phyloP scores from a whole-genome alignment of 64 coral and sea anemone genomes.

The Montipora efflorescens region DNA sequence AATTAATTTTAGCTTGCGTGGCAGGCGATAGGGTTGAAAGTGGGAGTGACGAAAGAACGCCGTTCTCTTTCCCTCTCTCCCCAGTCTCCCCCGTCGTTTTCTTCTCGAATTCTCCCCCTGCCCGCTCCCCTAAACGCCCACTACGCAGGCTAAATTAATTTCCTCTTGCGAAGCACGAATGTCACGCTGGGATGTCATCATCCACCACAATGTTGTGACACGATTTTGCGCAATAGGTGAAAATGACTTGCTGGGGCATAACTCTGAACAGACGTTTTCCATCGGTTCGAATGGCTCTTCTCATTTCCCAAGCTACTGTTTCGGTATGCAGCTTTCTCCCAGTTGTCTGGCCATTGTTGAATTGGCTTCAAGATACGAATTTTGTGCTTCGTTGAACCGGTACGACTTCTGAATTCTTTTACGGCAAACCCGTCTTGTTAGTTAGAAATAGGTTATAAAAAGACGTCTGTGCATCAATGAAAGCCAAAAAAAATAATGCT shows the following conservation, averaged over 20 bases:
- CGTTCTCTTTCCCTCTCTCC: no score
- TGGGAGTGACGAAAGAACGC: no score
- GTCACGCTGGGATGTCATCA: not conserved
- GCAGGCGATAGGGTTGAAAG: no score
- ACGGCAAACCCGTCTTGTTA: not conserved
- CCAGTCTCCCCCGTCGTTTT: no score
- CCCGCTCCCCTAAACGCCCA: no score
- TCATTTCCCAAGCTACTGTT: not conserved
- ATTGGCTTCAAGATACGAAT: no score
- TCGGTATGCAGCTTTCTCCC: not conserved
- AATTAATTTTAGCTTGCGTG: not conserved
- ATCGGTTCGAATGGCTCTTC: no score
- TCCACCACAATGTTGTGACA: not conserved
- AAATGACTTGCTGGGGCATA: not conserved
- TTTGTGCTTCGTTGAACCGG: constrained; percentile 4
- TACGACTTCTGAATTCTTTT: constrained; percentile 3
- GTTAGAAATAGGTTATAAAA: no score
- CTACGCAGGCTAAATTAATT: no score
- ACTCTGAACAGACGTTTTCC: not conserved
- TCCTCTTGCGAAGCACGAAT: not conserved
- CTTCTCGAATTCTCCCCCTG: no score
- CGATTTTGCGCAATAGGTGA: not conserved
- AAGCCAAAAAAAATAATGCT: no score
- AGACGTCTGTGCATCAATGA: no score
- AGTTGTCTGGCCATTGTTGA: not conserved